Base-by-base conservation (phyloP, 2,113 vertebrate species). In the Cyanocitta stelleri region DNA sequence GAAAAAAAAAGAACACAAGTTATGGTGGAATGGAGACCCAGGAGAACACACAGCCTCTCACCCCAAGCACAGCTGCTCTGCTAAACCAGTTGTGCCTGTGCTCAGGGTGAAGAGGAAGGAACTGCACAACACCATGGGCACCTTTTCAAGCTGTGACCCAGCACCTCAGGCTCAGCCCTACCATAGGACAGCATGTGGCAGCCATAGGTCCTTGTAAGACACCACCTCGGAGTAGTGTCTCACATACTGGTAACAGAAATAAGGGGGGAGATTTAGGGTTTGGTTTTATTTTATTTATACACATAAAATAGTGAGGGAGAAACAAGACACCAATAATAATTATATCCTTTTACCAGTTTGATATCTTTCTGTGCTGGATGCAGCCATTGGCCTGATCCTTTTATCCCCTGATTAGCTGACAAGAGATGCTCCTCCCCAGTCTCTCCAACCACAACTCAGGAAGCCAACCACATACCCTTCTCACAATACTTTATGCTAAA, bases 51-150 rank as follows among this genome's bases (percentile, higher is more conserved):
- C 7, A 54, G 77, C 29, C 56, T 67, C 2, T 0, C 5, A 39
- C 4, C 4, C 10, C 41, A 71, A 87, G 37, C 17, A 59, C 19
- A 63, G 51, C 7, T 1, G 3, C 55, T 81, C 37, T 0, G 0
- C 29, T 29, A 30, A 80, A 61, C 12, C 27, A 66, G 16, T 16
- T 44, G 64, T 61, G 35, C 27, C 33, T 39, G 20, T 1, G 10
- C 30, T 24, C 85, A 73, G 27, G 2, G 16, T 33, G 43, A 78
- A 54, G n/a, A 85, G 64, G 46, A 8, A 39, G 21, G 46, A 69
- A 29, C 41, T 68, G 24, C 44, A 35, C 23, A 64, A 35, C 30
- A n/a, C 20, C n/a, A 17, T 1, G 33, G 44, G 41, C 27, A 49
- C 23, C 6, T 46, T 80, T 58, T 12, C 32, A 26, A 86, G 32